phyloP scores from a whole-genome alignment of 2,888 invertebrate genomes.

The Synergus japonicus region DNA sequence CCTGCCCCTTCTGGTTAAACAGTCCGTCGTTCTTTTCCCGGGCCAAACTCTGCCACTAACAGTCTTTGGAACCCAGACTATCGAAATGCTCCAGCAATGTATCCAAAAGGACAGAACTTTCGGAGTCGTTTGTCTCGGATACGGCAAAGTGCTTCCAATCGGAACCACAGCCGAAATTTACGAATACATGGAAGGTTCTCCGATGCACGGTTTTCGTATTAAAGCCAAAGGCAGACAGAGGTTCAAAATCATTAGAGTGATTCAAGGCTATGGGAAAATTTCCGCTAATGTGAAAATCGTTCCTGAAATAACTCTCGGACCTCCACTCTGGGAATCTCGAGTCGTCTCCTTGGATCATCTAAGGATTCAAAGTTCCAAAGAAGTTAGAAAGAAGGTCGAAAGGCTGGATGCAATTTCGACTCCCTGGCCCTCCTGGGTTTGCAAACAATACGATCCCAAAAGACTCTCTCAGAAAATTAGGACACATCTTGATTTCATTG shows the following conservation, averaged over 20 bases:
- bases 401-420: conserved; percentile 79
- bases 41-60: conserved; percentile 89
- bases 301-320: conserved; percentile 82
- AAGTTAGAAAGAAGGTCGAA: conserved; percentile 66
- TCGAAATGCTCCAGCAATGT: conserved; percentile 81
- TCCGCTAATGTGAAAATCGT: conserved; percentile 82
- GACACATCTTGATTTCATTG: conserved; percentile 68
- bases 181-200: conserved; percentile 79
- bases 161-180: conserved; percentile 77
- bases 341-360: conserved; percentile 68
- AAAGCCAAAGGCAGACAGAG: conserved; percentile 89
- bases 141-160: conserved; percentile 65
- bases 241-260: conserved; percentile 81
- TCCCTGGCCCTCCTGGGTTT: conserved; percentile 84
- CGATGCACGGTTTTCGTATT: conserved; percentile 80
- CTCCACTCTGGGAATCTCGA: conserved; percentile 78
- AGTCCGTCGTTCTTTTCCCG: conserved; percentile 85
- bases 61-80: conserved; percentile 79
- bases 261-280: conserved; percentile 60
- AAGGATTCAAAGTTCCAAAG: conserved; percentile 59
- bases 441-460: conserved; percentile 81
- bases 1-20: conserved; percentile 81
- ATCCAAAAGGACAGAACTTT: conserved; percentile 82
- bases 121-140: conserved; percentile 81
- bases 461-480: conserved; percentile 76